phyloP scores from a whole-genome alignment of 2,113 vertebrate genomes.

The Corythoichthys haematopterus region DNA sequence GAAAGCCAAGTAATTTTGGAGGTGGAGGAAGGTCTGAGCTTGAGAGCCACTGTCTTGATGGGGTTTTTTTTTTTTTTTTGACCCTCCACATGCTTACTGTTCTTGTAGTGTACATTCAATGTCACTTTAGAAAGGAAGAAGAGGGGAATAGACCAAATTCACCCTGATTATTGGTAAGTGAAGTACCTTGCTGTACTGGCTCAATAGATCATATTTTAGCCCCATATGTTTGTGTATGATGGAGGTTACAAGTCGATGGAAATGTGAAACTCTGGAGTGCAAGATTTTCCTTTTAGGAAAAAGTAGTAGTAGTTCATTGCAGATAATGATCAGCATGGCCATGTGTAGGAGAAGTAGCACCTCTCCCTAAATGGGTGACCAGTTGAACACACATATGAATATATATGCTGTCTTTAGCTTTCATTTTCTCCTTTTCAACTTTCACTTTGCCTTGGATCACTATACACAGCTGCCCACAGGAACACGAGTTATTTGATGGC shows the following conservation, averaged over 20 bases:
- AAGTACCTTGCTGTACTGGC: no score
- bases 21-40: no score
- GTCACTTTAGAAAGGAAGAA: no score
- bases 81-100: background rate
- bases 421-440: constrained; percentile 22
- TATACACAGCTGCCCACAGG: constrained; percentile 20
- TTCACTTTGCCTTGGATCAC: constrained; percentile 20
- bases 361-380: constrained; percentile 35
- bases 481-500: constrained; percentile 11
- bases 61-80: no score
- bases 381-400: constrained; percentile 20
- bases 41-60: no score
- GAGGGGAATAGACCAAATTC: no score
- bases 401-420: constrained; percentile 16
- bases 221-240: background rate
- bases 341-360: constrained; percentile 11
- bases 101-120: no score
- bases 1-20: no score
- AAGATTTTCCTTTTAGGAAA: constrained; percentile 3
- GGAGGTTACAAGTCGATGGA: background rate
- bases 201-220: no score
- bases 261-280: constrained; percentile 13
- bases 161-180: no score
- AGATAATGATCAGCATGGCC: constrained; percentile 28
- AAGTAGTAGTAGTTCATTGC: constrained; percentile 2